Conservation (phyloP, 2,113 vertebrate genomes). For the Ardeotis arabs region DNA sequence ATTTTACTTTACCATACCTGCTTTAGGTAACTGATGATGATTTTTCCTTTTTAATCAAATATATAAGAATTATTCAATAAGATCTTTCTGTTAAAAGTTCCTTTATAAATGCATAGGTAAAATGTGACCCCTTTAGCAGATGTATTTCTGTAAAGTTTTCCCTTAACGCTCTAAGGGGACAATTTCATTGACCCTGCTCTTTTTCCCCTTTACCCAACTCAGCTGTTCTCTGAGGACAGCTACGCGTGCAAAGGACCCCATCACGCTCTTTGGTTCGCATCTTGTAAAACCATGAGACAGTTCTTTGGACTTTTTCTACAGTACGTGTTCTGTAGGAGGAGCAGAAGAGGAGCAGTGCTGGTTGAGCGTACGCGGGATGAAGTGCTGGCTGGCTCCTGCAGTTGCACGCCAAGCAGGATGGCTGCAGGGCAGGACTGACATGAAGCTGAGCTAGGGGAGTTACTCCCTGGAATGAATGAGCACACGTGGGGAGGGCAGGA, state of each 20-base stretch:
- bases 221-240: background rate
- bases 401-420: background rate
- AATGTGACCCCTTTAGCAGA: background rate
- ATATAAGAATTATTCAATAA: background rate
- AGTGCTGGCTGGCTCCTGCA: background rate
- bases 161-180: background rate
- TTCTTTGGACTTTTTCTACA: background rate
- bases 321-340: background rate
- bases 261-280: background rate
- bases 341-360: background rate
- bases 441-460: background rate
- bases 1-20: background rate
- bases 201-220: background rate
- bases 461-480: background rate
- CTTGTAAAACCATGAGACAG: background rate
- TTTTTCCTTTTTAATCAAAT: background rate
- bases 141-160: background rate
- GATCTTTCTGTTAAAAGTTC: background rate
- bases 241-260: background rate
- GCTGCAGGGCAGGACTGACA: background rate
- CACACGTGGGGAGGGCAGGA: background rate
- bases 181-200: background rate
- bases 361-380: background rate
- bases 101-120: background rate
- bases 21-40: background rate